Evolutionary conservation across 2,888 invertebrate genomes (phyloP).

Genomic region (Mythimna impura): DNA sequence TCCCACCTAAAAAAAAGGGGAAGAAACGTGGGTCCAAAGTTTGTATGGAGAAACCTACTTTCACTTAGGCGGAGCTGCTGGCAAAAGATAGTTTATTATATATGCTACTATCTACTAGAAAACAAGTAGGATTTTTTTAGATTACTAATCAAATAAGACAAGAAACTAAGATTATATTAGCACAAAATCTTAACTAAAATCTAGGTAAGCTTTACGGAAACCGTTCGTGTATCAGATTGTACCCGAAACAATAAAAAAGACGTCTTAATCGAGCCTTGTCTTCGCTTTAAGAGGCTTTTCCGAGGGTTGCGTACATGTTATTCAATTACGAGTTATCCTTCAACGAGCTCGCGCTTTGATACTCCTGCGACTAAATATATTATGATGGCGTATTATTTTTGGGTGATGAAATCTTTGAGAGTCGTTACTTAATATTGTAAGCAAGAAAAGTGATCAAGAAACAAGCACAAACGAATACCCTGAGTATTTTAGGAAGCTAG

Average conservation of each 20-base stretch:
- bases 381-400: not conserved
- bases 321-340: slow-evolving; percentile 47
- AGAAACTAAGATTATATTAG: not conserved
- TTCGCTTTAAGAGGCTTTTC: slow-evolving; percentile 51
- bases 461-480: no score
- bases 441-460: no score
- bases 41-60: no score
- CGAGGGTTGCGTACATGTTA: slow-evolving; percentile 38
- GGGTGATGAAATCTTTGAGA: not conserved
- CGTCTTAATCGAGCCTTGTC: slow-evolving; percentile 43
- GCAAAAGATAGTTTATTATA: no score
- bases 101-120: no score
- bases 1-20: no score
- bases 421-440: not conserved
- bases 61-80: no score
- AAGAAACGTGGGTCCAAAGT: no score
- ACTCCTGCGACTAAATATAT: slow-evolving; percentile 17
- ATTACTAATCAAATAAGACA: not conserved
- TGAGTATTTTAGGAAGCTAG: no score
- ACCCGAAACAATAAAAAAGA: slow-evolving; percentile 50
- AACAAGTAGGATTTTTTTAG: not conserved
- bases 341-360: slow-evolving; percentile 15
- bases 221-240: slow-evolving; percentile 25
- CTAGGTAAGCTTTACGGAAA: slow-evolving; percentile 5
- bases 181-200: slow-evolving; percentile 16